Percentiles rank a stretch among this genome's conserved stretches.
Conservation (phyloP, 2,113 vertebrate species). For the Gallinago paraguaiae region DNA sequence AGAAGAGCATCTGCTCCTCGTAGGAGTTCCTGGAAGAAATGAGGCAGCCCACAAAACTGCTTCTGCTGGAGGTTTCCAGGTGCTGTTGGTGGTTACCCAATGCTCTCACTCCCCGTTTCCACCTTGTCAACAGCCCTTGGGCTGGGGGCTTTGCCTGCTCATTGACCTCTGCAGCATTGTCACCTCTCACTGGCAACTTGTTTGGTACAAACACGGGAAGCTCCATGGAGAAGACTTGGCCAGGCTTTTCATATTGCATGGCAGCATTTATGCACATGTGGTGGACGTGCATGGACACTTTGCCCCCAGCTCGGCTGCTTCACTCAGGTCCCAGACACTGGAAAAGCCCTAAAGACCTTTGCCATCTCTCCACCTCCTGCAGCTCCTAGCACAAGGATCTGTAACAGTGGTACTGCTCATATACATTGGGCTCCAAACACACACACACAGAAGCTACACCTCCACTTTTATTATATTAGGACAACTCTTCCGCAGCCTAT, state of each 20-base stretch:
- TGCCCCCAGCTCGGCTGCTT: neutral
- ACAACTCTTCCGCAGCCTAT: neutral
- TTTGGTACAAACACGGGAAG: neutral
- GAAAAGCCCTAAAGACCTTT: neutral
- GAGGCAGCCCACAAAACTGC: neutral
- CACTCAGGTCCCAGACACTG: neutral
- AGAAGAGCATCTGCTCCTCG: neutral
- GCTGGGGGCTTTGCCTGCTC: neutral
- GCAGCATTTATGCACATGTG: neutral
- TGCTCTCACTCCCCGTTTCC: accelerated
- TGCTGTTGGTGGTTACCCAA: neutral
- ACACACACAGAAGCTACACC: neutral
- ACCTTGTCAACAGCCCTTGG: neutral
- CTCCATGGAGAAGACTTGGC: neutral
- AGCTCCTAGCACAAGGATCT: neutral
- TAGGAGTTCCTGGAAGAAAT: neutral
- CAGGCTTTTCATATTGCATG: neutral
- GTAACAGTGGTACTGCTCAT: neutral
- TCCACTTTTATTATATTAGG: neutral
- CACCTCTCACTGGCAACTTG: neutral
- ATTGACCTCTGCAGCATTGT: neutral
- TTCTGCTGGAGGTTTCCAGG: neutral
- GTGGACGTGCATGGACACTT: neutral
- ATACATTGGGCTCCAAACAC: neutral
- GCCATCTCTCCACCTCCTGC: neutral